Conservation (phyloP, 2,888 invertebrate species). For the Oscheius sp. region DNA sequence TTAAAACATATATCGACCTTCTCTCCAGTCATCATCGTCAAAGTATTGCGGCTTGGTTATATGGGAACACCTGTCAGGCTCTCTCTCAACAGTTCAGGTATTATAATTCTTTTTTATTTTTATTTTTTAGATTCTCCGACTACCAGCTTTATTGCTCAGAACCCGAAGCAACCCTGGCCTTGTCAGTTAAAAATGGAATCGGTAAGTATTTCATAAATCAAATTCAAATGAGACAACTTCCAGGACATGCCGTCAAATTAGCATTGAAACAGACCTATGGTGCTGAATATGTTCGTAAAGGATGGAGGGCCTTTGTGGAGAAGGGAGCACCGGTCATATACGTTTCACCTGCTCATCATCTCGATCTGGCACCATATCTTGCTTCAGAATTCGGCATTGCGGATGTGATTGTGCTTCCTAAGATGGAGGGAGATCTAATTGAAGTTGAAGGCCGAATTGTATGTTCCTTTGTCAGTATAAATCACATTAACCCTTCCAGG, state of each 20-base stretch:
- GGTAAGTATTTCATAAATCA: slow-evolving; percentile 29
- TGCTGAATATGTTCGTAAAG: slow-evolving; percentile 49
- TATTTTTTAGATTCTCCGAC: slow-evolving; percentile 50
- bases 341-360: slow-evolving; percentile 61
- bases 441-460: slow-evolving; percentile 61
- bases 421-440: slow-evolving; percentile 50
- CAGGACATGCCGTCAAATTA: slow-evolving; percentile 56
- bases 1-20: slow-evolving; percentile 62
- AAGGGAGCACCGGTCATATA: slow-evolving; percentile 63
- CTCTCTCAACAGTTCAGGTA: slow-evolving; percentile 48
- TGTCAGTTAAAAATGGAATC: slow-evolving; percentile 56
- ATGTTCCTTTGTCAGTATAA: slow-evolving; percentile 24
- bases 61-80: slow-evolving; percentile 52
- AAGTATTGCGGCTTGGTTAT: slow-evolving; percentile 60
- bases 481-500: slow-evolving; percentile 44
- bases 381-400: slow-evolving; percentile 59
- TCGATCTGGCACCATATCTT: slow-evolving; percentile 54
- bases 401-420: slow-evolving; percentile 53
- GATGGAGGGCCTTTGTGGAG: slow-evolving; percentile 56
- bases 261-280: slow-evolving; percentile 57
- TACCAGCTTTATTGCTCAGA: slow-evolving; percentile 55
- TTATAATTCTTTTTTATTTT: no score
- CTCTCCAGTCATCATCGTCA: slow-evolving; percentile 58
- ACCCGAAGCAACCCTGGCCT: slow-evolving; percentile 50
- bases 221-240: not conserved